Evolutionary conservation across 2,113 vertebrate species (phyloP).

Genomic region (Pterocles burchelli): DNA sequence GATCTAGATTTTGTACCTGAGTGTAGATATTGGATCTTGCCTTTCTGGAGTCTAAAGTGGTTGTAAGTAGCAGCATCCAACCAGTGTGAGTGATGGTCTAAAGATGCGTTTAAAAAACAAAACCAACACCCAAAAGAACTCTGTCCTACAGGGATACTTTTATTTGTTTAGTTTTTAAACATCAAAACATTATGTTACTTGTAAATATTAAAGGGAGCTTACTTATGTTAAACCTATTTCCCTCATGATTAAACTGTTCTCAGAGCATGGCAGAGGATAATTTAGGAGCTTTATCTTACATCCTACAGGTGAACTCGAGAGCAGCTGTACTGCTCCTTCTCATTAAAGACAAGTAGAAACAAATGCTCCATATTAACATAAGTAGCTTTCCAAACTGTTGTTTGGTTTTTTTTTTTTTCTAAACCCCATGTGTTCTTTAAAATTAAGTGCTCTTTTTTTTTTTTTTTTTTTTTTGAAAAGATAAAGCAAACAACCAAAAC

Average conservation of each 20-base stretch:
- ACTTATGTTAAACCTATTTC: neutral
- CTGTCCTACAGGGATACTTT: neutral
- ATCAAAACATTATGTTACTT: neutral
- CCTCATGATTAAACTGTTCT: neutral
- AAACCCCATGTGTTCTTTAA: neutral
- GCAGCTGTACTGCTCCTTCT: neutral
- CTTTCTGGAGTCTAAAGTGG: neutral
- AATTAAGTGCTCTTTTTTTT: neutral
- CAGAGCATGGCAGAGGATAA: neutral
- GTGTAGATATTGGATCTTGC: neutral
- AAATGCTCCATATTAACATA: fast-evolving
- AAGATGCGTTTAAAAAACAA: neutral
- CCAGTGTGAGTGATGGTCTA: neutral
- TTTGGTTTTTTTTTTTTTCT: neutral
- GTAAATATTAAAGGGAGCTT: neutral
- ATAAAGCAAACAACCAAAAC: neutral
- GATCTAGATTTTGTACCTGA: neutral
- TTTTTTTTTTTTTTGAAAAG: neutral
- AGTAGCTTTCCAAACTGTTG: neutral
- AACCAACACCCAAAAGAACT: too few relatives aligned
- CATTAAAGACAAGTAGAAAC: neutral
- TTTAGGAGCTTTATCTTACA: neutral
- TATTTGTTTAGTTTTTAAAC: neutral
- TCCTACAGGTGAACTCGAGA: neutral
- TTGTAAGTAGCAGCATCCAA: neutral